phyloP scores from a whole-genome alignment of 2,113 vertebrate species.

The Argyrosomus japonicus region DNA sequence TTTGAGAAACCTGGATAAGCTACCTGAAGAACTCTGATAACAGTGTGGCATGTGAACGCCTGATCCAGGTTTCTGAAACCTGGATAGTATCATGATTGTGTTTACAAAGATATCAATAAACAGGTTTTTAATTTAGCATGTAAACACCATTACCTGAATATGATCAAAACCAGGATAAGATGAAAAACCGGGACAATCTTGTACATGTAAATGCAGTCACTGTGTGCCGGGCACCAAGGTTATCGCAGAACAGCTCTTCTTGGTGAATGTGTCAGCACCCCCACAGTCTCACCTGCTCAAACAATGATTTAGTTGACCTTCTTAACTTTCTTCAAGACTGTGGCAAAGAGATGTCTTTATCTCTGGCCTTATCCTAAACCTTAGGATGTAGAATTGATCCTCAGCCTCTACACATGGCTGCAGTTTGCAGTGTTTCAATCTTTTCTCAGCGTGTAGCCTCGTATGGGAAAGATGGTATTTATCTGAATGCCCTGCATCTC shows the following conservation, averaged over 20 bases:
- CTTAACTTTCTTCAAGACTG: background rate
- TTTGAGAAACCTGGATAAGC: background rate
- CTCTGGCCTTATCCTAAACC: background rate
- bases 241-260: too few species aligned
- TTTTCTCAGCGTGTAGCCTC: background rate
- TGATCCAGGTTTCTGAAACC: background rate
- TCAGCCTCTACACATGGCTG: background rate
- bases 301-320: background rate
- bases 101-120: too few species aligned
- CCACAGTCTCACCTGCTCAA: background rate
- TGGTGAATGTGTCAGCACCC: background rate
- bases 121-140: too few species aligned
- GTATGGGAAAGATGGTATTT: background rate
- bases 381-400: background rate
- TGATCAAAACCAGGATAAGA: too few species aligned
- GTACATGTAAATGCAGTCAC: too few species aligned
- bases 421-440: background rate
- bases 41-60: background rate
- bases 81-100: too few species aligned
- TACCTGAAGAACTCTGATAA: too few species aligned
- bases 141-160: too few species aligned
- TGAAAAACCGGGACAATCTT: too few species aligned
- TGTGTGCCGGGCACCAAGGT: too few species aligned
- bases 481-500: background rate
- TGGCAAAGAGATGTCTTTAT: background rate